Evolutionary conservation across 2,888 invertebrate genomes (phyloP), one percentile per base, ranked within the genome.

Genomic region (Embidobia sp.): DNA sequence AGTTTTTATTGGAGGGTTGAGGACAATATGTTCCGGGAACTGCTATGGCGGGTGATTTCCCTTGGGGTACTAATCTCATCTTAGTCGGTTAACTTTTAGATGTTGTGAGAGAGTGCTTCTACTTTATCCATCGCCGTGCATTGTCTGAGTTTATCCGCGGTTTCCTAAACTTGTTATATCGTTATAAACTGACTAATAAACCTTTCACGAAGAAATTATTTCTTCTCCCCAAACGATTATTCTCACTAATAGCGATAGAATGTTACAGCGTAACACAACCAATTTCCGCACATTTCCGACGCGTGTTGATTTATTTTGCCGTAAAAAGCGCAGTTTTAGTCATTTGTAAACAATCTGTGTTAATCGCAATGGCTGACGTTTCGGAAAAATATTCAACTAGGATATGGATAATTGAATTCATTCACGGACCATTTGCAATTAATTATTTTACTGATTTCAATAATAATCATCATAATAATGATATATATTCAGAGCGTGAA

Each of bases 31-130:
- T 83, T 84, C 78, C 75, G 77, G 79, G 80, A 82, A 81, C 82
- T 77, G 74, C 63, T 72, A 61, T 77, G 66, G 75, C 77, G 75
- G 81, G 78, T 88, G 86, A 88, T 88, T 88, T 88, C 88, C 87
- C 88, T 64, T 59, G 87, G 86, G 88, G 83, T 74, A 80, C 84
- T 85, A 85, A 88, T 87, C 83, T 86, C 83, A 84, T 84, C 84
- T 83, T 80, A 81, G 80, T 80, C 77, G 79, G 74, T 78, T 80
- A 85, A 85, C 85, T 86, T 86, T 85, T 82, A 82, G 80, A 69
- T 79, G 80, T 79, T 80, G 79, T 66, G 69, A 80, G 75, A 80
- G 70, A 77, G 79, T 79, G 80, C 79, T 78, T 78, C 77, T 78
- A 61, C 55, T 73, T 78, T 79, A 79, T 59, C 66, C 63, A 33